Evolutionary conservation across 23 tunicate species (phyloP), one percentile per base, ranked within the genome.

Genomic region (Ciona savignyi): DNA sequence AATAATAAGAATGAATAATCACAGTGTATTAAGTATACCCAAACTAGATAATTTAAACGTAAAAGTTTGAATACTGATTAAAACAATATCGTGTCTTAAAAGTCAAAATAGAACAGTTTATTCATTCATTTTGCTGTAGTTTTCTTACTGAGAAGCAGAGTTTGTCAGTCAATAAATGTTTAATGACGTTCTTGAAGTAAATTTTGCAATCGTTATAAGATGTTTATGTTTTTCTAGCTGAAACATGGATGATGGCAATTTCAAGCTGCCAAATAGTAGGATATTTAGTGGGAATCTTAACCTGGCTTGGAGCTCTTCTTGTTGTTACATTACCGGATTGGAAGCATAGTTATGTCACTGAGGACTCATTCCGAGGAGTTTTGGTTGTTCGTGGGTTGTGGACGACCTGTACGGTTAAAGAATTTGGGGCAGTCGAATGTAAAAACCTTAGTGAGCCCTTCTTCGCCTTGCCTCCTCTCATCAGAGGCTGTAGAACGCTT

Each of bases 191-290:
- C n/a, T n/a, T n/a, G n/a, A n/a, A n/a, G n/a, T n/a, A n/a, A n/a
- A n/a, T n/a, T n/a, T n/a, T n/a, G n/a, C n/a, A n/a, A n/a, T n/a
- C n/a, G n/a, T n/a, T n/a, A n/a, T n/a, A n/a, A n/a, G n/a, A n/a
- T n/a, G n/a, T n/a, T n/a, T n/a, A n/a, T n/a, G n/a, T n/a, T n/a
- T n/a, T n/a, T n/a, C 56, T 15, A 42, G 56, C 56, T 42, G 15
- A 42, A 42, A 42, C 56, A 42, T 42, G 56, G 68, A 64, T 6
- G 22, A 74, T 74, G 78, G 68, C 56, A 61, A 74, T 60, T 23
- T 74, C 78, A 27, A 74, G 68, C 35, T 60, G 78, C 33, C 78
- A 74, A 74, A 74, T 74, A 32, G 68, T 74, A 20, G 78, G 78
- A 74, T 74, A 74, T 74, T 29, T 74, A 62, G 78, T 51, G 23